These are phyloP conservation scores for Melanerpes formicivorus DNA, from an alignment of 2,113 vertebrate species.

Conservation along the genomic window DNA sequence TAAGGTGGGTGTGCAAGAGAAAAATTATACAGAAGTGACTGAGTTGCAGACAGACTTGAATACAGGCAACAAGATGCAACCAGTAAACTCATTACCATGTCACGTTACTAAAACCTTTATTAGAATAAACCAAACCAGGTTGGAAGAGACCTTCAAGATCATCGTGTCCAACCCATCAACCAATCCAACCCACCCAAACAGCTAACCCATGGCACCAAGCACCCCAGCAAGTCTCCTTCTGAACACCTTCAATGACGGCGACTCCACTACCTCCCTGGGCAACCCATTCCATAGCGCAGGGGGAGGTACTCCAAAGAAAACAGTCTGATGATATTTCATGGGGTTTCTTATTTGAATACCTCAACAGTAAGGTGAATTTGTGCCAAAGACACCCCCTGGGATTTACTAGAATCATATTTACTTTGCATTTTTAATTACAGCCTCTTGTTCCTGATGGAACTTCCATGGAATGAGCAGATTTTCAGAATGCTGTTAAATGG, in stretches of 20 bases:
- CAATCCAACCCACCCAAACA: no score
- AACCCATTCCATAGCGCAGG: no score
- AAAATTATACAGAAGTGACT: neutral
- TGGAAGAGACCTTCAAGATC: no score
- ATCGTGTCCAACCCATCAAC: no score
- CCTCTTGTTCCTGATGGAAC: neutral
- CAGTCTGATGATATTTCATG: neutral
- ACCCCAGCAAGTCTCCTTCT: no score
- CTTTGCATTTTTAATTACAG: slow-evolving; percentile 26
- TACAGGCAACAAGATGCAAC: neutral
- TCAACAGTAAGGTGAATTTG: neutral
- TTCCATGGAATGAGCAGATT: neutral
- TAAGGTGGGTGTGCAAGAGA: neutral
- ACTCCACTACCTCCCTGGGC: no score
- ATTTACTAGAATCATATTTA: neutral
- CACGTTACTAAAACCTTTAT: slow-evolving; percentile 11
- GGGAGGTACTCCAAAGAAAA: neutral
- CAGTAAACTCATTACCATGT: neutral
- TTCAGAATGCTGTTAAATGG: neutral
- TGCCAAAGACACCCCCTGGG: neutral
- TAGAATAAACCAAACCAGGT: no score
- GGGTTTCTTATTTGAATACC: slow-evolving; percentile 11
- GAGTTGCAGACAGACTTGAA: neutral
- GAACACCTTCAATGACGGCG: no score
- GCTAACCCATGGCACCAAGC: no score